A percentile compares a stretch with the other conserved stretches of the same genome.
These are phyloP conservation scores for Chanos chanos DNA, from an alignment of 2,797 vertebrate genomes.

Conservation along the genomic window DNA sequence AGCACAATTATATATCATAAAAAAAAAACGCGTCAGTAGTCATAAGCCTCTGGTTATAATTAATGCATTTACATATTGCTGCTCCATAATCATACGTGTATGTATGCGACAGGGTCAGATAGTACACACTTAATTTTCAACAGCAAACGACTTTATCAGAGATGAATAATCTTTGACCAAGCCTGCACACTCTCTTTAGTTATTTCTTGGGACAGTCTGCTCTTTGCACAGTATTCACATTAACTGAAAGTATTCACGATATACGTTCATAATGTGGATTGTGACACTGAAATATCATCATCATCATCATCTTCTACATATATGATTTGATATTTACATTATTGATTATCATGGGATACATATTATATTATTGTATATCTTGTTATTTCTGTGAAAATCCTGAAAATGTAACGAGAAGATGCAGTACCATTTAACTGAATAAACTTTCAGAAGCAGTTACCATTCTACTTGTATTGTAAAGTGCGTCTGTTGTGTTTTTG, in stretches of 20 bases:
- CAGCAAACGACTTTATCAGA: constrained; percentile 51
- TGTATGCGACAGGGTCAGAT: constrained; percentile 63
- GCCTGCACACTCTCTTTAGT: constrained; percentile 37
- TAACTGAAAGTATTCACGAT: constrained; percentile 52
- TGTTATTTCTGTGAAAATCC: constrained; percentile 60
- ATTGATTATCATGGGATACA: constrained; percentile 28
- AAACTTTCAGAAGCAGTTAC: constrained; percentile 58
- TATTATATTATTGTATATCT: constrained; percentile 55
- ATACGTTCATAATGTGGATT: constrained; percentile 62
- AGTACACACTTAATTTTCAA: constrained; percentile 59
- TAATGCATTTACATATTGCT: constrained; percentile 63
- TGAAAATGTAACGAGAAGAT: constrained; percentile 36
- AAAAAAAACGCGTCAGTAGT: constrained; percentile 35
- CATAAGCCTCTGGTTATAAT: constrained; percentile 58
- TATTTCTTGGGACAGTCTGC: constrained; percentile 51
- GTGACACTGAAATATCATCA: constrained; percentile 62
- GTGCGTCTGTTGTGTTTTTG: background rate
- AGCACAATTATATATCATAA: constrained; percentile 24
- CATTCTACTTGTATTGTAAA: background rate
- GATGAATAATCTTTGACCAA: constrained; percentile 36
- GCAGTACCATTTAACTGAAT: constrained; percentile 55
- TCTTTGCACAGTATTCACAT: constrained; percentile 55
- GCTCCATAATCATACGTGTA: constrained; percentile 55
- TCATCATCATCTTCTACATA: constrained; percentile 61
- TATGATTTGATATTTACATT: constrained; percentile 58